Conservation (phyloP, 1,140 invertebrate species). For the Globodera ellingtonae region DNA sequence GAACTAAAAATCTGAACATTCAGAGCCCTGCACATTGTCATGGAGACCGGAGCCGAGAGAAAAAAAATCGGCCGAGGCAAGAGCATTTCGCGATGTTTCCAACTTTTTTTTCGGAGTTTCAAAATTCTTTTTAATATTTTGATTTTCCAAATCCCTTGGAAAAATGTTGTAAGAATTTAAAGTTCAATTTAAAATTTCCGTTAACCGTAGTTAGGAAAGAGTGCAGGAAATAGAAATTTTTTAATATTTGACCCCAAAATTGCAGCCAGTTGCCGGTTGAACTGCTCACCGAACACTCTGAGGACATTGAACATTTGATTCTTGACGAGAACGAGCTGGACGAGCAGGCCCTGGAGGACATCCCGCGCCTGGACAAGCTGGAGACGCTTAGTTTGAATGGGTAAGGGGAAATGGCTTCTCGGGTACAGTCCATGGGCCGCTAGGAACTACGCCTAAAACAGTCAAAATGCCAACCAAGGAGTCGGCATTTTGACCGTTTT, state of each 20-base stretch:
- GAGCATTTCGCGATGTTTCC: neutral
- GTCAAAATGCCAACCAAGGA: no score
- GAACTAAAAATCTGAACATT: no score
- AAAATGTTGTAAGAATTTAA: neutral
- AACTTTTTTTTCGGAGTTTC: no score
- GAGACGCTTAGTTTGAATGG: slow-evolving; percentile 48
- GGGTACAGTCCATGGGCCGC: no score
- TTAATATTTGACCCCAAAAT: neutral
- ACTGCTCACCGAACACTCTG: slow-evolving; percentile 22
- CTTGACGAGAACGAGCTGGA: slow-evolving; percentile 51
- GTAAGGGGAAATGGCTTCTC: slow-evolving; percentile 15
- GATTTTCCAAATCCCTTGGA: neutral
- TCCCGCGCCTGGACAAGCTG: slow-evolving; percentile 36
- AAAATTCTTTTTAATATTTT: no score
- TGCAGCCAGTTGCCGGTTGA: slow-evolving; percentile 25
- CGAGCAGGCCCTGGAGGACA: slow-evolving; percentile 39
- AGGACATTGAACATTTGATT: slow-evolving; percentile 49
- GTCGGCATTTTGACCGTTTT: neutral
- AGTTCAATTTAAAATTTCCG: neutral
- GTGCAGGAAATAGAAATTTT: neutral
- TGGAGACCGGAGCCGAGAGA: slow-evolving; percentile 13
- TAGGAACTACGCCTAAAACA: no score
- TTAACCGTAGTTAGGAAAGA: neutral
- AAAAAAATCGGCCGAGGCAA: slow-evolving; percentile 14
- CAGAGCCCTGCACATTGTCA: neutral